Conservation (phyloP, 92 coral and sea anemone species). For the Porites divaricata region DNA sequence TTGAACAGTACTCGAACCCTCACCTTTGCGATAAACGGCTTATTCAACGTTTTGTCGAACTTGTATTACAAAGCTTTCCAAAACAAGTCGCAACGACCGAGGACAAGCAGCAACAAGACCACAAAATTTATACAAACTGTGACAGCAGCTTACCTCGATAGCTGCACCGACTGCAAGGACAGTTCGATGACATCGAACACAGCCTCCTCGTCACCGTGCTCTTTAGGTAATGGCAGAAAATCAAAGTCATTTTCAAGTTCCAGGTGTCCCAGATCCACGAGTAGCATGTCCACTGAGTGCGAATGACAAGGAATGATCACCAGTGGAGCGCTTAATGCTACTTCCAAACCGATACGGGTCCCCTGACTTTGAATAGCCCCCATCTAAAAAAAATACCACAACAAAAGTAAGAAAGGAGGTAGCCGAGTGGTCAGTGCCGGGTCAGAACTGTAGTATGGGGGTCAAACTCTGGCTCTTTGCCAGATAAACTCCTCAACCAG, state of each 20-base stretch:
- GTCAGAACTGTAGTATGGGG: too few species aligned
- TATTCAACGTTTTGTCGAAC: too few species aligned
- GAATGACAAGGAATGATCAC: slow-evolving; percentile 93
- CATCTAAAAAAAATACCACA: slow-evolving; percentile 53
- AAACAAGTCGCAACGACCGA: neutral
- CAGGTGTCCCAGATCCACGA: slow-evolving; percentile 93
- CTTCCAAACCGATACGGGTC: slow-evolving; percentile 75
- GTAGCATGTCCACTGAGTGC: slow-evolving; percentile 83
- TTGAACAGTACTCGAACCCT: too few species aligned
- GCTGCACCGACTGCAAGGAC: slow-evolving; percentile 89
- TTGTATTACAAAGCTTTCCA: neutral
- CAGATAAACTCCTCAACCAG: too few species aligned
- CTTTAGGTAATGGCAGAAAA: slow-evolving; percentile 40
- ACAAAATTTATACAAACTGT: neutral
- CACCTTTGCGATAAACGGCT: too few species aligned
- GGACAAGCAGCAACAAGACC: neutral
- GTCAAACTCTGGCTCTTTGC: too few species aligned
- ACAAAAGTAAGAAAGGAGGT: neutral
- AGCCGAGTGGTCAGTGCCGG: too few species aligned
- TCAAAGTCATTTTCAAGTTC: slow-evolving; percentile 86
- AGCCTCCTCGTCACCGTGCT: slow-evolving; percentile 44
- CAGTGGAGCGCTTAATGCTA: slow-evolving; percentile 87
- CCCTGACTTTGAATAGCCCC: slow-evolving; percentile 85
- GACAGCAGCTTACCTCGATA: slow-evolving; percentile 76
- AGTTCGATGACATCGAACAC: slow-evolving; percentile 89